These are phyloP conservation scores for Bos indicus DNA, from an alignment of 2,113 vertebrate genomes.

Conservation along the genomic window DNA sequence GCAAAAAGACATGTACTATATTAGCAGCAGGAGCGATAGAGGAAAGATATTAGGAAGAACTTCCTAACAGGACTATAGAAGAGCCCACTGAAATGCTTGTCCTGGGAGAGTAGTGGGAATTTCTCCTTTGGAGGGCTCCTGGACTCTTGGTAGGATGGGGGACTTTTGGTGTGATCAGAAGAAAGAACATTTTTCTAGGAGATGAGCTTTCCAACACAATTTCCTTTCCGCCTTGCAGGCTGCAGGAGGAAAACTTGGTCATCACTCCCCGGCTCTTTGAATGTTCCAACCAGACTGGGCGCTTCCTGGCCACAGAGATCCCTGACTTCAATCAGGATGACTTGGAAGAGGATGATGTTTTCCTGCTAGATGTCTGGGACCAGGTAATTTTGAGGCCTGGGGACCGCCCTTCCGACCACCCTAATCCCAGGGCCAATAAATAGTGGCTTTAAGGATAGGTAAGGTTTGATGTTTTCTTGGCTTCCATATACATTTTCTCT, in stretches of 20 bases:
- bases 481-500: not conserved
- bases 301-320: slow-evolving; percentile 87
- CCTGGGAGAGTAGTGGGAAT: not conserved
- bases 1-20: not conserved
- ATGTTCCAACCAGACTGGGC: slow-evolving; percentile 90
- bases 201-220: not conserved
- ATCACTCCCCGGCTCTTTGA: slow-evolving; percentile 86
- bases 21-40: not conserved
- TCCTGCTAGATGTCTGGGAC: slow-evolving; percentile 89
- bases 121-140: not conserved
- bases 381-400: slow-evolving; percentile 74
- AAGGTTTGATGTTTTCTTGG: not conserved
- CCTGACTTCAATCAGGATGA: slow-evolving; percentile 87
- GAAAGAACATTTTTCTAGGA: not conserved
- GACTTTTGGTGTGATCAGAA: not conserved
- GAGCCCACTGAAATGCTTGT: not conserved
- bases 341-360: slow-evolving; percentile 87
- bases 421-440: not conserved
- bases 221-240: slow-evolving; percentile 65
- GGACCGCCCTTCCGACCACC: too few relatives aligned
- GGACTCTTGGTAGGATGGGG: not conserved
- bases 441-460: not conserved
- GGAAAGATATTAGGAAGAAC: not conserved
- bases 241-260: slow-evolving; percentile 81
- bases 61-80: not conserved